Evolutionary conservation across 2,113 vertebrate species (phyloP), one percentile per base, ranked within the genome.

Genomic region (Corvus cornix): DNA sequence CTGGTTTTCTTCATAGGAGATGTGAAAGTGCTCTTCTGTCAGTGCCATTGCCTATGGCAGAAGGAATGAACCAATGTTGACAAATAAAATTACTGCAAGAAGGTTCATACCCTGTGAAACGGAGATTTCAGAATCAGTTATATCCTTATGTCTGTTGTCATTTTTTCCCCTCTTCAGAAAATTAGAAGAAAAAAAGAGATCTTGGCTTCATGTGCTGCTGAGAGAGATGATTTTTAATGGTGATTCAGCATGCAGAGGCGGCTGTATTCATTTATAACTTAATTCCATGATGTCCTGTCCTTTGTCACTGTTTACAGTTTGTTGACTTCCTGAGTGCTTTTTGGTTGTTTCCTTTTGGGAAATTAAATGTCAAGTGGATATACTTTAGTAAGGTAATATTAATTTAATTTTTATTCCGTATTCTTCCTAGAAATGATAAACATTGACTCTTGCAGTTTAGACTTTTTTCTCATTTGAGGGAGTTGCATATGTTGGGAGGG

Each of bases 271-370:
- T 88, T 92, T 95, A 84, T 79, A 95, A 69, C 69, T 94, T 77
- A 70, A 79, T 94, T 96, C 67, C 87, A 26, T 80, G 11, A 77
- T 2, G 8, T 76, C 53, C 55, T 63, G n/a, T 80, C n/a, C 55
- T 94, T 84, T 95, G 76, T 93, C 68, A 74, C 48, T 94, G 55
- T 96, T 96, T 93, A 96, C 30, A 70, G 70, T 96, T 94, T 96
- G 74, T 89, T 94, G 87, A 90, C 39, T 97, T 96, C 87, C 78
- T 77, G 88, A 88, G 95, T 77, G 63, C 85, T 80, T 80, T 93
- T 90, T 10, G 7, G n/a, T 66, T 91, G 30, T 84, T 93, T 85
- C 67, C 58, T 73, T 94, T 89, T 15, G 35, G 93, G 79, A 94
- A 94, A 80, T 48, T 28, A 67, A 80, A 88, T 93, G 51, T 74